A percentile compares a stretch with the other conserved stretches of the same genome.
Conservation (phyloP, 2,888 invertebrate genomes). For the Temnothorax rugatulus region DNA sequence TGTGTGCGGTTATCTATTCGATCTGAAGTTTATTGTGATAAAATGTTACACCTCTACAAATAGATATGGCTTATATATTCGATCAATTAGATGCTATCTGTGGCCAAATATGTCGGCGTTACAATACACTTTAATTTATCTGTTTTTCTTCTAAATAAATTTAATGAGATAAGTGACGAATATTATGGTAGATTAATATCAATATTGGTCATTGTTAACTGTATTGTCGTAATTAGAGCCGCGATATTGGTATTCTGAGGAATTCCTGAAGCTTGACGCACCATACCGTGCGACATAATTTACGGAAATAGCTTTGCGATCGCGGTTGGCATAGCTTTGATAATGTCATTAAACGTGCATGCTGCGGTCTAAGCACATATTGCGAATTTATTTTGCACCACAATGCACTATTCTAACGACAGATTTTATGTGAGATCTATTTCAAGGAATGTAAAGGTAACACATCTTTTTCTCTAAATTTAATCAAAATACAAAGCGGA, state of each 20-base stretch:
- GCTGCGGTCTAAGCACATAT: slow-evolving; percentile 61
- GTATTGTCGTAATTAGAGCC: slow-evolving; percentile 76
- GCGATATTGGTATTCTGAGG: slow-evolving; percentile 78
- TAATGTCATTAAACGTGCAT: slow-evolving; percentile 74
- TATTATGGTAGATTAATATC: slow-evolving; percentile 74
- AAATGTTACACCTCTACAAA: neutral
- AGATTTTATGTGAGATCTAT: neutral
- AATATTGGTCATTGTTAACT: slow-evolving; percentile 80
- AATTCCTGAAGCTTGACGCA: slow-evolving; percentile 72
- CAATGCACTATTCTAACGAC: slow-evolving; percentile 31
- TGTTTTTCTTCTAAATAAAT: slow-evolving; percentile 15
- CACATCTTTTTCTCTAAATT: slow-evolving; percentile 7
- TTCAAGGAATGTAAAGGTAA: neutral
- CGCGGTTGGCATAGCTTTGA: slow-evolving; percentile 74
- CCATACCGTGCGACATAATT: slow-evolving; percentile 73
- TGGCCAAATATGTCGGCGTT: neutral
- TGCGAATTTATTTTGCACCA: slow-evolving; percentile 61
- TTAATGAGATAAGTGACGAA: slow-evolving; percentile 53
- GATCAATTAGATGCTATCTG: neutral
- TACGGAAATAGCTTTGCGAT: slow-evolving; percentile 76
- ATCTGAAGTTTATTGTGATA: neutral
- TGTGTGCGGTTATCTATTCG: neutral
- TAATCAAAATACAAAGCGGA: slow-evolving; percentile 3
- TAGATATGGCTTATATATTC: neutral
- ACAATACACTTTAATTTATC: neutral